Percentiles rank a stretch among this genome's conserved stretches.
These are phyloP conservation scores for Ectropis grisescens DNA, from an alignment of 1,140 invertebrate species.

Conservation along the genomic window DNA sequence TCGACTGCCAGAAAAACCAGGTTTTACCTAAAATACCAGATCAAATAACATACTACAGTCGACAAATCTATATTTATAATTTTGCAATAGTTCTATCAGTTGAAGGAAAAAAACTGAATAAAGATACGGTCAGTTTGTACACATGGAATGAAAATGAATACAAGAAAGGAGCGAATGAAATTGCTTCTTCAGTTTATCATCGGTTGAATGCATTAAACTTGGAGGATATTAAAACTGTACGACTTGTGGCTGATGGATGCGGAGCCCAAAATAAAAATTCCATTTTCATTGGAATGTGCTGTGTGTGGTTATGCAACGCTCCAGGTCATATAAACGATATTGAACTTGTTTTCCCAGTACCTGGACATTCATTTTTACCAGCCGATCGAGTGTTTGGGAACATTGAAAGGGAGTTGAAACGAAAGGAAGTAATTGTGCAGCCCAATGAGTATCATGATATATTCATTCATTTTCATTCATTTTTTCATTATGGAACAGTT, in stretches of 20 bases:
- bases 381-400: constrained; percentile 19
- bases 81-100: constrained; percentile 16
- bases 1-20: constrained; percentile 31
- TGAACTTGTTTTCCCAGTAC: constrained; percentile 21
- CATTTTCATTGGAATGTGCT: constrained; percentile 16
- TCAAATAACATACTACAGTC: constrained; percentile 20
- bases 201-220: constrained; percentile 1
- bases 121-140: constrained; percentile 15
- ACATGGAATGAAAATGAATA: constrained; percentile 18
- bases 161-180: constrained; percentile 18
- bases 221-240: constrained; percentile 7
- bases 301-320: constrained; percentile 13
- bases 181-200: constrained; percentile 16
- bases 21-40: constrained; percentile 24
- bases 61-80: constrained; percentile 21
- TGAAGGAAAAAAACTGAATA: constrained; percentile 3
- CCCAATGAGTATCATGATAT: constrained; percentile 13
- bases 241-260: constrained; percentile 22
- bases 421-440: constrained; percentile 15
- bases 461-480: constrained; percentile 13
- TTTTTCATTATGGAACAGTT: constrained; percentile 8
- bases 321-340: constrained; percentile 13
- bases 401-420: constrained; percentile 21
- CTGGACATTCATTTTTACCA: constrained; percentile 24
- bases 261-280: constrained; percentile 26